Evolutionary conservation across 1,140 invertebrate species (phyloP).

Genomic region (Carcinoscorpius rotundicauda): DNA sequence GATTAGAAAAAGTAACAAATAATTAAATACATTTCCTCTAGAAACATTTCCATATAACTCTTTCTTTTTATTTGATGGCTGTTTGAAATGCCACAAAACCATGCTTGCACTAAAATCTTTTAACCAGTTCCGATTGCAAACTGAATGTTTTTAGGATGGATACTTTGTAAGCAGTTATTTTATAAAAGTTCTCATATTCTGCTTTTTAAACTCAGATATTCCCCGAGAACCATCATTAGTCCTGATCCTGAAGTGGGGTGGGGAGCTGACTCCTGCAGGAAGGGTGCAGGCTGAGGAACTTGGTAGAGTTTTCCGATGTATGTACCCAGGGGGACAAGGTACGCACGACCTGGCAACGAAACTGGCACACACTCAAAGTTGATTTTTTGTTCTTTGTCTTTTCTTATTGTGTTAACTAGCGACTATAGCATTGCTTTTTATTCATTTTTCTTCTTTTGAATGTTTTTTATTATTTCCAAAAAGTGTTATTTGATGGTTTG

Average conservation of each 20-base stretch:
- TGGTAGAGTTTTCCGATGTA: slow-evolving; percentile 94
- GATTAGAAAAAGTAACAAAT: no score
- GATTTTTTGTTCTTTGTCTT: slow-evolving; percentile 4
- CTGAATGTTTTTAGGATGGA: no score
- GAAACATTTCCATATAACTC: no score
- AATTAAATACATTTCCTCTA: no score
- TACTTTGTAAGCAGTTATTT: no score
- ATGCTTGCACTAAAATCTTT: no score
- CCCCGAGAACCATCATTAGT: slow-evolving; percentile 78
- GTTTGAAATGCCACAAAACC: no score
- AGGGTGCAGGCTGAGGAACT: slow-evolving; percentile 93
- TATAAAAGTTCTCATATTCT: neutral
- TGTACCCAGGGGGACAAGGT: slow-evolving; percentile 69
- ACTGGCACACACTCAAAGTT: slow-evolving; percentile 4
- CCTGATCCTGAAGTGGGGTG: slow-evolving; percentile 97
- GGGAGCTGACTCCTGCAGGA: slow-evolving; percentile 95
- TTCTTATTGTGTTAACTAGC: neutral
- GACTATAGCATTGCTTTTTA: slow-evolving; percentile 1
- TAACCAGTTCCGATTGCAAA: no score
- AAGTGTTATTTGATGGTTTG: no score
- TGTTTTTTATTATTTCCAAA: neutral
- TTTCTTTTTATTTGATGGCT: no score
- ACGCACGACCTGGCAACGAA: slow-evolving; percentile 7
- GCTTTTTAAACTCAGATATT: slow-evolving; percentile 45
- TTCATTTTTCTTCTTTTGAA: slow-evolving; percentile 9